Conservation (phyloP, 2,113 vertebrate genomes). For the Periophthalmodon schlosseri region DNA sequence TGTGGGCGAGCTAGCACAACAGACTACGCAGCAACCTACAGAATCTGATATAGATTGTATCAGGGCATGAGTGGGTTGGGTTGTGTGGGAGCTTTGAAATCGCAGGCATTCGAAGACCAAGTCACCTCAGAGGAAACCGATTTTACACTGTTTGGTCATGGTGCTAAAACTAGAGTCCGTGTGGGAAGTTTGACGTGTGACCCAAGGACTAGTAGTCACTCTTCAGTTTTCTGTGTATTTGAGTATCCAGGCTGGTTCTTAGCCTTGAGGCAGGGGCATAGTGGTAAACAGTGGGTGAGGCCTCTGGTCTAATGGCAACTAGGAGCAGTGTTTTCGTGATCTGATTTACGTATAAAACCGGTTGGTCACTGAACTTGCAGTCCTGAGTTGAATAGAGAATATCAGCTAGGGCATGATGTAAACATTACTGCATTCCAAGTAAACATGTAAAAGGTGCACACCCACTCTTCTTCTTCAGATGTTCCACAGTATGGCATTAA, state of each 20-base stretch:
- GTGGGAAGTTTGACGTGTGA: conserved; percentile 57
- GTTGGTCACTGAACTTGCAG: background rate
- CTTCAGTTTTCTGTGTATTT: conserved; percentile 20
- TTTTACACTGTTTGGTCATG: conserved; percentile 45
- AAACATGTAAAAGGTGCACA: too few relatives aligned
- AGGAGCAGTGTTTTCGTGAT: background rate
- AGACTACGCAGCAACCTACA: conserved; percentile 13
- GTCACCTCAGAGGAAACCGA: conserved; percentile 33
- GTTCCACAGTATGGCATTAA: too few relatives aligned
- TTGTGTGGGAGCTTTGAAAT: conserved; percentile 7
- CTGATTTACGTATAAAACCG: background rate
- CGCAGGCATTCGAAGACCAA: conserved; percentile 38
- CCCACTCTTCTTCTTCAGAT: too few relatives aligned
- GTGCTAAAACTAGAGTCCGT: conserved; percentile 40
- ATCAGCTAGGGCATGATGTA: background rate
- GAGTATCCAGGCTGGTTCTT: conserved; percentile 24
- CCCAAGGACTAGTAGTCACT: conserved; percentile 9
- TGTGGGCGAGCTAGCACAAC: conserved; percentile 30
- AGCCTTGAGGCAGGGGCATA: conserved; percentile 28
- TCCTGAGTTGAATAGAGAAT: background rate
- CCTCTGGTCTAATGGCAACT: background rate
- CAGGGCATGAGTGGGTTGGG: conserved; percentile 35
- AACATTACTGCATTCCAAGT: too few relatives aligned
- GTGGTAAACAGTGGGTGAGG: background rate
- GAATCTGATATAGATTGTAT: conserved; percentile 26